These are phyloP conservation scores for Psammodynastes pulverulentus DNA, from an alignment of 2,113 vertebrate species.

Conservation along the genomic window DNA sequence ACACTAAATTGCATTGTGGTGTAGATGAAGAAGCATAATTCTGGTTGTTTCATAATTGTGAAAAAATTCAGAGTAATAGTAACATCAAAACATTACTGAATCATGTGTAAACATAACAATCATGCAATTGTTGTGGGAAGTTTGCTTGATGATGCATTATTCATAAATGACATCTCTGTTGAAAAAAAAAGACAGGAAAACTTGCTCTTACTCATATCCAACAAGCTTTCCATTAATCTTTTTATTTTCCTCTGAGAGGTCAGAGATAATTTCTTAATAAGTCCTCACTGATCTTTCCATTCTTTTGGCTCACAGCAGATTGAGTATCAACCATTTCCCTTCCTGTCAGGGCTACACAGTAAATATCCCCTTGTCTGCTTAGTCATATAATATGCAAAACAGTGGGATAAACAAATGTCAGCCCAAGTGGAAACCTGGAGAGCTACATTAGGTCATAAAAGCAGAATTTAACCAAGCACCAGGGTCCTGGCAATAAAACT, in stretches of 20 bases:
- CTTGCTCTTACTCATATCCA: background rate
- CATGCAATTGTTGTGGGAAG: background rate
- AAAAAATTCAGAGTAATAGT: constrained; percentile 19
- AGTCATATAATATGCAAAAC: constrained; percentile 36
- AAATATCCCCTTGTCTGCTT: constrained; percentile 57
- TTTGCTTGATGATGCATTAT: background rate
- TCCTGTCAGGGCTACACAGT: constrained; percentile 42
- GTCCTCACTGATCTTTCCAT: constrained; percentile 41
- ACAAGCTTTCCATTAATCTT: background rate
- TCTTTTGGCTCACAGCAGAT: constrained; percentile 56
- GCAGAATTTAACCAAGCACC: constrained; percentile 49
- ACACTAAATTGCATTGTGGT: background rate
- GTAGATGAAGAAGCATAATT: background rate
- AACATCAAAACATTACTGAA: background rate
- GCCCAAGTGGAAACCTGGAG: constrained; percentile 45
- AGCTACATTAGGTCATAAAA: constrained; percentile 20
- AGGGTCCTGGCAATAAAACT: constrained; percentile 50
- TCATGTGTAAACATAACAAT: background rate
- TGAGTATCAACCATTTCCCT: constrained; percentile 28
- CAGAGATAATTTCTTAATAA: background rate
- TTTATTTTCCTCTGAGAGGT: background rate
- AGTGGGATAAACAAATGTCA: constrained; percentile 50
- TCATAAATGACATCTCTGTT: background rate
- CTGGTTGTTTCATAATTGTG: background rate
- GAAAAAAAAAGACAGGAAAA: background rate